Percentiles rank a stretch among this genome's conserved stretches.
Evolutionary conservation across 2,113 vertebrate genomes (phyloP).

Genomic region (Budorcas taxicolor): DNA sequence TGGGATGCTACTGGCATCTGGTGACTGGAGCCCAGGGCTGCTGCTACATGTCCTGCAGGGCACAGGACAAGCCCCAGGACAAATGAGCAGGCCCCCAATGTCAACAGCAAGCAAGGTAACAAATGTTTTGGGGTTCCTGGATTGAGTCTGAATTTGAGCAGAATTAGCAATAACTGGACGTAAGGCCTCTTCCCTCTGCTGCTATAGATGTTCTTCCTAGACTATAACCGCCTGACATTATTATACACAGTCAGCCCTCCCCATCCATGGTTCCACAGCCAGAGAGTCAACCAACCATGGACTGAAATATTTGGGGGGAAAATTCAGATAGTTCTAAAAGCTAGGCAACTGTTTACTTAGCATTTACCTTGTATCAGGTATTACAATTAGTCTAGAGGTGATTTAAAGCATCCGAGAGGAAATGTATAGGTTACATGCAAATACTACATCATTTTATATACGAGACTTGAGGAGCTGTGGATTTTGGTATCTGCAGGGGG

Average conservation of each 20-base stretch:
- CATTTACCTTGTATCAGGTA: neutral
- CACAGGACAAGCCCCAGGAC: accelerated
- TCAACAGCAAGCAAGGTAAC: accelerated
- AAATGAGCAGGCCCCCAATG: accelerated
- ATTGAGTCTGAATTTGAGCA: neutral
- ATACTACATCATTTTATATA: neutral
- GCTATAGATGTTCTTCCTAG: neutral
- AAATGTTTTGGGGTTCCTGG: neutral
- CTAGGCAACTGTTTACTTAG: neutral
- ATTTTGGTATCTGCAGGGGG: neutral
- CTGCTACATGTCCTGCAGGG: accelerated
- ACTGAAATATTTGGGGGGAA: neutral
- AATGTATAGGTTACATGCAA: neutral
- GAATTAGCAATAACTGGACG: neutral
- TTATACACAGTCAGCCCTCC: neutral
- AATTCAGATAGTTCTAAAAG: neutral
- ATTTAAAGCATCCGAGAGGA: neutral
- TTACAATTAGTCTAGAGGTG: neutral
- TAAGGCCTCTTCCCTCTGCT: neutral
- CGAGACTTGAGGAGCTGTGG: neutral
- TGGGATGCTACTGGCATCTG: neutral
- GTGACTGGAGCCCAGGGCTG: neutral
- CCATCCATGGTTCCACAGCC: neutral
- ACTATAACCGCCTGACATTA: neutral
- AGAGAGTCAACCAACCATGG: neutral